Evolutionary conservation across 2,113 vertebrate genomes (phyloP), one percentile per base, ranked within the genome.

Genomic region (Corythaeola cristata): DNA sequence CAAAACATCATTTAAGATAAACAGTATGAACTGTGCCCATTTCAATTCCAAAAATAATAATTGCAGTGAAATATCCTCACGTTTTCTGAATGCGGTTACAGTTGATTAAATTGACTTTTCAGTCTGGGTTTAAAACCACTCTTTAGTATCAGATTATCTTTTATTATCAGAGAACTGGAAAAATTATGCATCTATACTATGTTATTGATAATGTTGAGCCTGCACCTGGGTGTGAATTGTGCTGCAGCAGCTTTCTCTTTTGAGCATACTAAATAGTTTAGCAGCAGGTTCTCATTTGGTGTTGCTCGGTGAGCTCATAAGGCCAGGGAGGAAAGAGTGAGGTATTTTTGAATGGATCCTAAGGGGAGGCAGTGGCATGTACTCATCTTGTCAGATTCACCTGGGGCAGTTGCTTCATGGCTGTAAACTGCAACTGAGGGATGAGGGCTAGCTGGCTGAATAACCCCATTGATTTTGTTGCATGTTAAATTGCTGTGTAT

Each of bases 1-100:
- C 41, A 88, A 78, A 91, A 22, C 17, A 50, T 78, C 41, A 47
- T 62, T 88, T 64, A 56, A 75, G 72, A 96, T 91, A 74, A 85
- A 37, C 49, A 53, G 32, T 39, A 68, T 56, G 26, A 85, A 33
- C 55, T 75, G 39, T 72, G 44, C 45, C 24, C 19, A 41, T 62
- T 72, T 35, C 12, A 60, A 16, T 82, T 93, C 16, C 4, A 92
- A 71, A 90, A 68, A 67, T 75, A 82, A 45, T 56, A 78, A 59
- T 64, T 86, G 60, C n/a, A 50, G 1, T 56, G 66, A 58, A 77
- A 76, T 44, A 66, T 7, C 26, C 28, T 87, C 20, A 17, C 2
- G 0, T 72, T 95, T 91, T 62, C 55, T 80, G 59, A 39, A 79
- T 3, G 6, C 18, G 12, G 12, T 45, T 85, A 15, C 13, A 50